Conservation (phyloP, 2,888 invertebrate genomes). For the Koerneria pararmatus region DNA sequence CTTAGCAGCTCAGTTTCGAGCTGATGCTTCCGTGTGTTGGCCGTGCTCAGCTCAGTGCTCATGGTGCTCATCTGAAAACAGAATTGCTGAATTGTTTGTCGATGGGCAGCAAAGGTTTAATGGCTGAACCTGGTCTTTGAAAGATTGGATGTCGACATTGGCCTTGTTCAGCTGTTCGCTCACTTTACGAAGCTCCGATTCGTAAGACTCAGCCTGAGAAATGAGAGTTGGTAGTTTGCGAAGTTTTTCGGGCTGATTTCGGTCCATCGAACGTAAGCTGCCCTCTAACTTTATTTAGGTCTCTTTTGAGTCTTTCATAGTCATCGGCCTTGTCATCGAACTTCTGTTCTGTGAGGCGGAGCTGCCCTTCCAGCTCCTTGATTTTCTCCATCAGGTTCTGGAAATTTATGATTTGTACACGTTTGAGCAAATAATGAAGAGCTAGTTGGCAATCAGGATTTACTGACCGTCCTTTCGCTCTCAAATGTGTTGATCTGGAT, state of each 20-base stretch:
- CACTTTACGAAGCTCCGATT: constrained; percentile 49
- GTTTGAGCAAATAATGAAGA: no score
- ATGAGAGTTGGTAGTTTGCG: background rate
- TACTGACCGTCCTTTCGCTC: constrained; percentile 42
- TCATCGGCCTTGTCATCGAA: constrained; percentile 51
- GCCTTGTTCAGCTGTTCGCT: constrained; percentile 47
- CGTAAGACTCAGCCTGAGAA: constrained; percentile 44
- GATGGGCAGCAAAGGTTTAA: no score
- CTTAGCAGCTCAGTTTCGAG: constrained; percentile 52
- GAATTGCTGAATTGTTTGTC: constrained; percentile 14
- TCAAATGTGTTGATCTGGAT: constrained; percentile 50
- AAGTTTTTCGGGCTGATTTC: background rate
- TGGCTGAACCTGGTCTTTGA: constrained; percentile 45
- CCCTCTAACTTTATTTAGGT: constrained; percentile 35
- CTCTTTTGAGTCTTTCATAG: constrained; percentile 48
- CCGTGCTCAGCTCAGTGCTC: constrained; percentile 45
- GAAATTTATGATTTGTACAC: background rate
- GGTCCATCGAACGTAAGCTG: background rate
- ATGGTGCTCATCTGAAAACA: constrained; percentile 42
- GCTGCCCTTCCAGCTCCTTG: constrained; percentile 52
- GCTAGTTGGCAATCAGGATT: background rate
- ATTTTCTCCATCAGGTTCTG: constrained; percentile 48
- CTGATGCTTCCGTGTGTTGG: constrained; percentile 45
- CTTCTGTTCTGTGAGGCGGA: constrained; percentile 52
- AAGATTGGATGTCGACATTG: constrained; percentile 42